Evolutionary conservation across 2,113 vertebrate genomes (phyloP).

Genomic region (Xenus cinereus): DNA sequence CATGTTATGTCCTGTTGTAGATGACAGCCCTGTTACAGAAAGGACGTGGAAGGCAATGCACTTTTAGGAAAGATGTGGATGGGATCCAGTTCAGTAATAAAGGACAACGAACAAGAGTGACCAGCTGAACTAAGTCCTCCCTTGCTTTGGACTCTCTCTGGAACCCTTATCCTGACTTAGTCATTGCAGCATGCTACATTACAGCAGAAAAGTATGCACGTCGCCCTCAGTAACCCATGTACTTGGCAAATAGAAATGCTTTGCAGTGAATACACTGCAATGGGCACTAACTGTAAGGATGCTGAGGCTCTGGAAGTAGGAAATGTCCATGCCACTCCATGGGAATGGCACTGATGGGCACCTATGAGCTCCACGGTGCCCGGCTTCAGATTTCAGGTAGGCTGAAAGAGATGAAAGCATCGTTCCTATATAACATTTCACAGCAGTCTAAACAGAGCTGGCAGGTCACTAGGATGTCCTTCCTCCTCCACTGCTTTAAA

Average conservation of each 20-base stretch:
- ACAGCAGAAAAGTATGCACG: neutral
- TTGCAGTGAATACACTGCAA: neutral
- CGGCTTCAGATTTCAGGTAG: neutral
- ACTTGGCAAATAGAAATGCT: neutral
- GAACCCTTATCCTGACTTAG: neutral
- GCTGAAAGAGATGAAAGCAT: neutral
- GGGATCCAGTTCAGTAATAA: neutral
- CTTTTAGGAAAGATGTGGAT: neutral
- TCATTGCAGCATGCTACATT: accelerated
- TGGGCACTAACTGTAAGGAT: neutral
- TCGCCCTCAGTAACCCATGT: neutral
- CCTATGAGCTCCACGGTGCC: neutral
- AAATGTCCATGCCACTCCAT: neutral
- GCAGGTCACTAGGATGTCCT: neutral
- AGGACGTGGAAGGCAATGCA: accelerated
- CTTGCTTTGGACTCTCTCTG: neutral
- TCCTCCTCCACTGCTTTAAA: neutral
- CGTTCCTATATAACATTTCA: neutral
- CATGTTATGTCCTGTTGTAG: accelerated
- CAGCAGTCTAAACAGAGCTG: neutral
- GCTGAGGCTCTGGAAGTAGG: neutral
- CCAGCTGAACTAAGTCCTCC: neutral
- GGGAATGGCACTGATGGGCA: accelerated
- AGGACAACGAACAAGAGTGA: neutral
- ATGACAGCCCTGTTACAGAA: neutral